phyloP scores from a whole-genome alignment of 2,113 vertebrate genomes.

The Prochilodus magdalenae region DNA sequence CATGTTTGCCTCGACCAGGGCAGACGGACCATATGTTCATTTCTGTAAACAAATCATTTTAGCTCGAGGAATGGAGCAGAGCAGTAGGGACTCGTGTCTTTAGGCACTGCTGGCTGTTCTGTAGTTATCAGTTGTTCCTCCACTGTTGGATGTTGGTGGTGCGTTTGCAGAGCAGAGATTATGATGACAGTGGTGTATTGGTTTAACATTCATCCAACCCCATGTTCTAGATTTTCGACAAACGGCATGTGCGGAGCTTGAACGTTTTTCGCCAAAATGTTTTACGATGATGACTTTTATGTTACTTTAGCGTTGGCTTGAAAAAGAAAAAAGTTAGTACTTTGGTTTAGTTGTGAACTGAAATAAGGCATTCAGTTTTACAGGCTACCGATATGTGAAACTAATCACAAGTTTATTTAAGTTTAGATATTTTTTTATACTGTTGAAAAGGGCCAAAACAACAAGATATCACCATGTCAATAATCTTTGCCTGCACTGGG shows the following conservation, averaged over 20 bases:
- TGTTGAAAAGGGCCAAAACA: constrained; percentile 8
- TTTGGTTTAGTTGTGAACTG: neutral
- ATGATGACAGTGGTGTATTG: neutral
- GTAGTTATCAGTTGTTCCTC: neutral
- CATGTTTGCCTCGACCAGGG: constrained; percentile 8
- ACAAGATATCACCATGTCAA: neutral
- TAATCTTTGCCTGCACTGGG: neutral
- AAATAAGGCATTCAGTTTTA: neutral
- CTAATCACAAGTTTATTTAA: neutral
- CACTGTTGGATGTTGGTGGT: constrained; percentile 8
- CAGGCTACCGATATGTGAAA: neutral
- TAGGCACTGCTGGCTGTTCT: constrained; percentile 19
- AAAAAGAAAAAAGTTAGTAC: neutral
- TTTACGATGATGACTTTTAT: constrained; percentile 12
- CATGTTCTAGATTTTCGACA: constrained; percentile 11
- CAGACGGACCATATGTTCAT: neutral
- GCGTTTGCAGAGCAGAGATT: constrained; percentile 11
- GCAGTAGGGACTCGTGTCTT: constrained; percentile 1
- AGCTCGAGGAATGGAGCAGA: constrained; percentile 17
- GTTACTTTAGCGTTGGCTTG: neutral
- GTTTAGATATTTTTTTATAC: neutral
- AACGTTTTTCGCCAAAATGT: neutral
- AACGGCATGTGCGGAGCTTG: neutral
- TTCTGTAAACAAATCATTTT: constrained; percentile 15
- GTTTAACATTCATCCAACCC: neutral